These are phyloP conservation scores for Cheilosia grossa DNA, from an alignment of 2,888 invertebrate genomes.

Conservation along the genomic window DNA sequence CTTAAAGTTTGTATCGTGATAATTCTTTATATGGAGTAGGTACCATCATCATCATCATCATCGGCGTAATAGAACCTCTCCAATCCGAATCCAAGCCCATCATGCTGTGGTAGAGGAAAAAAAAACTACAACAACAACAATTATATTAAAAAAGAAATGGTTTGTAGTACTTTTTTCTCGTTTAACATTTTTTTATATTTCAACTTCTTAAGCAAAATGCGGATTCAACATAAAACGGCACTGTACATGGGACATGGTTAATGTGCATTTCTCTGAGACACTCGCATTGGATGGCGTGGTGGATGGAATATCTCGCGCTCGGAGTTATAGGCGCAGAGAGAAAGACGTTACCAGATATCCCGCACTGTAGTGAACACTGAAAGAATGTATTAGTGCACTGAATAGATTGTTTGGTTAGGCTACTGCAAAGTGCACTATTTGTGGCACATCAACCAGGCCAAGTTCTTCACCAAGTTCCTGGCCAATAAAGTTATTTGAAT, in stretches of 20 bases:
- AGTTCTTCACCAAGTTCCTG: conserved; percentile 7
- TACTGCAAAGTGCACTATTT: conserved; percentile 5
- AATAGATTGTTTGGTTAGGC: conserved; percentile 20
- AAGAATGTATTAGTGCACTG: conserved; percentile 47
- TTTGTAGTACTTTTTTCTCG: conserved; percentile 58
- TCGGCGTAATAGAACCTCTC: conserved; percentile 64
- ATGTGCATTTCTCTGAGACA: conserved; percentile 60
- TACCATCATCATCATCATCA: conserved; percentile 47
- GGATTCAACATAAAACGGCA: conserved; percentile 54
- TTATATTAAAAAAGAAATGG: conserved; percentile 66
- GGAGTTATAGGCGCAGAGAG: conserved; percentile 22
- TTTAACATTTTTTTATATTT: conserved; percentile 41
- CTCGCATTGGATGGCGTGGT: conserved; percentile 25
- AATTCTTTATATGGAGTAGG: conserved; percentile 77
- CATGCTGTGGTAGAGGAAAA: conserved; percentile 46
- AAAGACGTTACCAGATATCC: conserved; percentile 16
- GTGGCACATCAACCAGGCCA: not conserved
- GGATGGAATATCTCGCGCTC: not conserved
- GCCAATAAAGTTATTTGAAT: conserved; percentile 54
- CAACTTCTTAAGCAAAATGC: conserved; percentile 60
- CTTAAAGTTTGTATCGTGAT: conserved; percentile 76
- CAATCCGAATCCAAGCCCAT: conserved; percentile 14
- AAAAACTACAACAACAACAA: conserved; percentile 39
- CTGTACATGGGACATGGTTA: conserved; percentile 62
- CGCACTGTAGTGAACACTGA: conserved; percentile 32